Percentiles rank a stretch among this genome's conserved stretches.
Evolutionary conservation across 2,797 vertebrate genomes (phyloP).

Genomic region (Chrosomus eos): DNA sequence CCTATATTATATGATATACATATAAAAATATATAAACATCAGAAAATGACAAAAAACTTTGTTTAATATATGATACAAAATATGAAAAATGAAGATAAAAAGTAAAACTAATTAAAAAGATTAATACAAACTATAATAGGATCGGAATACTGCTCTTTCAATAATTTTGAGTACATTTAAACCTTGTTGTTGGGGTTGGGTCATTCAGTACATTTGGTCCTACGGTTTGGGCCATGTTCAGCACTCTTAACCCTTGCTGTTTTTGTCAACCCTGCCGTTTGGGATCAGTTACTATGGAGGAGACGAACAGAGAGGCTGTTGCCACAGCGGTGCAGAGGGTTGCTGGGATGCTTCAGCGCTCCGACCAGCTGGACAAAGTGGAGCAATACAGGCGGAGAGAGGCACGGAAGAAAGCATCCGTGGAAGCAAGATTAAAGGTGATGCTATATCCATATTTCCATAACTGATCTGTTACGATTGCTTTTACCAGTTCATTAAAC

Average conservation of each 20-base stretch:
- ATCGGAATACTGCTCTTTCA: neutral
- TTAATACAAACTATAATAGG: neutral
- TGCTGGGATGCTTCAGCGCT: slow-evolving; percentile 95
- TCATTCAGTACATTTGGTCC: neutral
- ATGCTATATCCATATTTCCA: neutral
- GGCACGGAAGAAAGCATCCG: slow-evolving; percentile 96
- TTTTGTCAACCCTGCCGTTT: neutral
- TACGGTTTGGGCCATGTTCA: neutral
- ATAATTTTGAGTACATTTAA: neutral
- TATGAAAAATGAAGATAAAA: neutral
- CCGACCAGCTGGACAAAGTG: slow-evolving; percentile 98
- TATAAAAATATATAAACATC: too few relatives aligned
- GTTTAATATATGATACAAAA: too few relatives aligned
- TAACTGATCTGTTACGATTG: neutral
- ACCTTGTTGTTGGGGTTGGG: neutral
- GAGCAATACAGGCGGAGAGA: slow-evolving; percentile 95
- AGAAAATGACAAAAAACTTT: neutral
- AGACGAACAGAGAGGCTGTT: slow-evolving; percentile 92
- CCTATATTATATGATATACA: too few relatives aligned
- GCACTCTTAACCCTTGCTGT: neutral
- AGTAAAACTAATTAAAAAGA: neutral
- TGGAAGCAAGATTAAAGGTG: slow-evolving; percentile 97
- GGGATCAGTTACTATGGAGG: slow-evolving; percentile 82
- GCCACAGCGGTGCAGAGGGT: slow-evolving; percentile 96
- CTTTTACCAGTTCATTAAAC: neutral